Conservation (phyloP, 2,888 invertebrate species). For the Thera britannica region DNA sequence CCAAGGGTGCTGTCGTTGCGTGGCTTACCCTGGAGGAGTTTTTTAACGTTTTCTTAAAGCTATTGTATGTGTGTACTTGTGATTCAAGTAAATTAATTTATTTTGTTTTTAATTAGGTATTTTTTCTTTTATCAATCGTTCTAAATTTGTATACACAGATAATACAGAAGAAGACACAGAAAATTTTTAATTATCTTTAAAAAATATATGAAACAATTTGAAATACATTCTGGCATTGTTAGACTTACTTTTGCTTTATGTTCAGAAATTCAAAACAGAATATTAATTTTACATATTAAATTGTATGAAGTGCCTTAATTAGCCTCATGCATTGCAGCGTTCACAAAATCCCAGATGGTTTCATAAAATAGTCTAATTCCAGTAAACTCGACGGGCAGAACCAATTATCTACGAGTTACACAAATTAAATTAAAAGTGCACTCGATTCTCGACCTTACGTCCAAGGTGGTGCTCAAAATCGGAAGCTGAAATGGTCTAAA, state of each 20-base stretch:
- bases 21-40: too few species aligned
- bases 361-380: slow-evolving; percentile 50
- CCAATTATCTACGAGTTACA: slow-evolving; percentile 53
- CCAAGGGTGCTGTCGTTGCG: too few species aligned
- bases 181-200: too few species aligned
- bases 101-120: too few species aligned
- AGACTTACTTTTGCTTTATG: background rate
- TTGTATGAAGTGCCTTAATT: slow-evolving; percentile 46
- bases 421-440: slow-evolving; percentile 47
- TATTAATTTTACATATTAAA: slow-evolving; percentile 20
- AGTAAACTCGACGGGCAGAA: slow-evolving; percentile 62
- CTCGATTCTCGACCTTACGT: slow-evolving; percentile 51
- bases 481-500: slow-evolving; percentile 38
- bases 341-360: slow-evolving; percentile 50
- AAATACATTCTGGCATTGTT: too few species aligned
- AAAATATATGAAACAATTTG: too few species aligned
- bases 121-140: too few species aligned
- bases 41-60: too few species aligned
- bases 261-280: slow-evolving; percentile 6
- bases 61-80: too few species aligned
- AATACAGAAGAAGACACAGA: too few species aligned
- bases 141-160: too few species aligned
- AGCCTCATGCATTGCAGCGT: slow-evolving; percentile 51
- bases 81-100: too few species aligned
- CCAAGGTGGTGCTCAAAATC: slow-evolving; percentile 43